Evolutionary conservation across 2,888 invertebrate genomes (phyloP).

Genomic region (Lucinisca nassula): DNA sequence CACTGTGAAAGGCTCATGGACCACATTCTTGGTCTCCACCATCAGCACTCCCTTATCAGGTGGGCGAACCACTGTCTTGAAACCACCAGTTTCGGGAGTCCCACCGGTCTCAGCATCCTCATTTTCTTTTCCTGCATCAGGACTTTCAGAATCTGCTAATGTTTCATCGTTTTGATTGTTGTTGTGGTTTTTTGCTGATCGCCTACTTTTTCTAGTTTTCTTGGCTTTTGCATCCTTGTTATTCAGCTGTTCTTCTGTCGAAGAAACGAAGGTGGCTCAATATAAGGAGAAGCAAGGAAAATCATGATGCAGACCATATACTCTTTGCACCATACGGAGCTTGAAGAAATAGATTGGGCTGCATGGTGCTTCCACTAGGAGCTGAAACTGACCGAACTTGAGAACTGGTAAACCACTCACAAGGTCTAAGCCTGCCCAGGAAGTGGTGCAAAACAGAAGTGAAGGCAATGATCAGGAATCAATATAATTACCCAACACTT

Average conservation of each 20-base stretch:
- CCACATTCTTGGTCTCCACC: constrained; percentile 97
- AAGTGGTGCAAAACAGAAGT: too few species aligned
- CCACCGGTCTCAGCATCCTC: background rate
- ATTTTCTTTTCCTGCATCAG: background rate
- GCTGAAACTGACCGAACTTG: too few species aligned
- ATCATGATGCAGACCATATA: too few species aligned
- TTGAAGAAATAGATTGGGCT: too few species aligned
- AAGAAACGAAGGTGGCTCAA: background rate
- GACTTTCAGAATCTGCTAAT: too few species aligned
- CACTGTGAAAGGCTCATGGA: constrained; percentile 95
- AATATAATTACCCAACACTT: too few species aligned
- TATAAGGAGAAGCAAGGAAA: background rate
- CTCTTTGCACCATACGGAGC: too few species aligned
- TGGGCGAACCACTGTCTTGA: background rate
- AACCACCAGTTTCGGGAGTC: background rate
- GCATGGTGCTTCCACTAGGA: too few species aligned
- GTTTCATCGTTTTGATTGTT: too few species aligned
- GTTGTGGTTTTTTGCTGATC: background rate
- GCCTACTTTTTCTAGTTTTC: background rate
- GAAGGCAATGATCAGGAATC: too few species aligned
- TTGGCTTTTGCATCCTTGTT: background rate
- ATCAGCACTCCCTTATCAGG: constrained; percentile 90
- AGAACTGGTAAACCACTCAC: too few species aligned
- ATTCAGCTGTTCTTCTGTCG: constrained; percentile 16
- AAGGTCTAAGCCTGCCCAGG: too few species aligned